phyloP scores from a whole-genome alignment of 1,140 invertebrate genomes.

The Nasonia giraulti region DNA sequence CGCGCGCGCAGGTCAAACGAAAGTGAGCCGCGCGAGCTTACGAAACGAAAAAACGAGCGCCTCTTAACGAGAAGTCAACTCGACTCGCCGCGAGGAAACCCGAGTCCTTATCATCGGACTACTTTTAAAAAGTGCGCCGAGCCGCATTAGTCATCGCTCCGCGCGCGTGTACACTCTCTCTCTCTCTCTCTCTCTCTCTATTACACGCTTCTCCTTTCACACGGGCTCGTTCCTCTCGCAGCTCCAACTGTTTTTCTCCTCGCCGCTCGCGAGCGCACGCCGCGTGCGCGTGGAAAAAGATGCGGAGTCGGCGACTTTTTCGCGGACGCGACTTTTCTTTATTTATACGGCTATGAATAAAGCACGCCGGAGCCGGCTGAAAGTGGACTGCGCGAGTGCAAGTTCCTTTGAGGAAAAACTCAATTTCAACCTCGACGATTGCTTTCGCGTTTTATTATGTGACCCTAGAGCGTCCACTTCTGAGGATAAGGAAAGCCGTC shows the following conservation, averaged over 20 bases:
- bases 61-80: slow-evolving; percentile 33
- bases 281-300: background rate
- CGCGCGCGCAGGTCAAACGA: background rate
- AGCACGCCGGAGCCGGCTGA: too few relatives aligned
- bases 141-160: slow-evolving; percentile 39
- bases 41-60: slow-evolving; percentile 22
- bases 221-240: background rate
- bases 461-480: background rate
- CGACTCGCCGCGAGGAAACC: slow-evolving; percentile 4
- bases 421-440: too few relatives aligned
- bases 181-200: slow-evolving; percentile 27
- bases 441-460: background rate
- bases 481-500: too few relatives aligned
- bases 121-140: slow-evolving; percentile 39
- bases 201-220: background rate
- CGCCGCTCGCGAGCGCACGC: background rate
- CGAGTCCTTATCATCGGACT: slow-evolving; percentile 45
- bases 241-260: too few relatives aligned
- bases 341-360: too few relatives aligned
- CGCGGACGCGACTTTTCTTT: too few relatives aligned
- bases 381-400: too few relatives aligned
- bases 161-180: slow-evolving; percentile 14
- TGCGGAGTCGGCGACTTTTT: background rate
- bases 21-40: background rate
- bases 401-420: too few relatives aligned